phyloP scores from a whole-genome alignment of 2,888 invertebrate species.

The Eristalis pertinax region DNA sequence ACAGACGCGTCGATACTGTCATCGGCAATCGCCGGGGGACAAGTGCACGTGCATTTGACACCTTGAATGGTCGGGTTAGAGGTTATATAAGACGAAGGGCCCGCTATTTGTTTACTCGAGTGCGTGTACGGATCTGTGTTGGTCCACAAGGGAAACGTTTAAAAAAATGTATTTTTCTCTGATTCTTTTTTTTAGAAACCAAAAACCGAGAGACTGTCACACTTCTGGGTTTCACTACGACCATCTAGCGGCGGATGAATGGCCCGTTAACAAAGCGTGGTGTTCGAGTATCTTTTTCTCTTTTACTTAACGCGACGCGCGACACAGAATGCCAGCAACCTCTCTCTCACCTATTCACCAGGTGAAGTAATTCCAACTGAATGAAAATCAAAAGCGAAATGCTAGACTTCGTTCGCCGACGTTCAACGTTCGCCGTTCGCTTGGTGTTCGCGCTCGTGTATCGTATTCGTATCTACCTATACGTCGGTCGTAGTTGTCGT shows the following conservation, averaged over 20 bases:
- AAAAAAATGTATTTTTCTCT: neutral
- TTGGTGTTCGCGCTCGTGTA: slow-evolving; percentile 30
- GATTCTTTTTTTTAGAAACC: neutral
- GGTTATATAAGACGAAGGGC: neutral
- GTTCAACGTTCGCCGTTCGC: neutral
- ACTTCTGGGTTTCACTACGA: slow-evolving; percentile 11
- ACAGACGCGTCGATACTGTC: slow-evolving; percentile 38
- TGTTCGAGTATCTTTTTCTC: slow-evolving; percentile 24
- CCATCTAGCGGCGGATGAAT: slow-evolving; percentile 8
- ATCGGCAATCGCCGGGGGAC: neutral
- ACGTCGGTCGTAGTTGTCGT: neutral
- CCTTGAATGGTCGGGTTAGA: neutral
- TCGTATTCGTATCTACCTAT: slow-evolving; percentile 13
- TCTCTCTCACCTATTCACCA: slow-evolving; percentile 74
- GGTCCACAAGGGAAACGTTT: neutral
- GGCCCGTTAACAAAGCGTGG: slow-evolving; percentile 30
- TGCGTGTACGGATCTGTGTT: neutral
- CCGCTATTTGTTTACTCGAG: neutral
- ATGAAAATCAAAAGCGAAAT: slow-evolving; percentile 75
- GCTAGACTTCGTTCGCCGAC: slow-evolving; percentile 49
- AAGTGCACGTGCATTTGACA: neutral
- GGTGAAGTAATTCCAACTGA: slow-evolving; percentile 80
- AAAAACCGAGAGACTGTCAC: slow-evolving; percentile 1
- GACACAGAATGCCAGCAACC: slow-evolving; percentile 47
- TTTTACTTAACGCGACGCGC: slow-evolving; percentile 42